Evolutionary conservation across 2,888 invertebrate genomes (phyloP).

Genomic region (Meloe dianella): DNA sequence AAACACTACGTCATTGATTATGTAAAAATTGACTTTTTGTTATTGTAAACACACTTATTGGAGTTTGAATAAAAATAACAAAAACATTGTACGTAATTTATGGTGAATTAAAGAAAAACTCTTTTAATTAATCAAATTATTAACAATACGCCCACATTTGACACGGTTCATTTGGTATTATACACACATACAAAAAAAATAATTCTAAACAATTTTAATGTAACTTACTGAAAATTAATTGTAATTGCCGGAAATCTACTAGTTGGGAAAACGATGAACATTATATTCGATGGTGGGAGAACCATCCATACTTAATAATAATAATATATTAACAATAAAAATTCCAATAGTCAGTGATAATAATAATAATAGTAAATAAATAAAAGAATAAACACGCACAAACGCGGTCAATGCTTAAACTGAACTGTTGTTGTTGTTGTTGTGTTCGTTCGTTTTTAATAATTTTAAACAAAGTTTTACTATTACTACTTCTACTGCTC

Average conservation of each 20-base stretch:
- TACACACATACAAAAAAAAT: not conserved
- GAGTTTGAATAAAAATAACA: too few relatives aligned
- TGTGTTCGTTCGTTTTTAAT: slow-evolving; percentile 35
- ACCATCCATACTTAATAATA: not conserved
- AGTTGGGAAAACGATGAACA: too few relatives aligned
- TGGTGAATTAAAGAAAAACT: too few relatives aligned
- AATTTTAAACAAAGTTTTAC: slow-evolving; percentile 36
- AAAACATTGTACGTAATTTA: too few relatives aligned
- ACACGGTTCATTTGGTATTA: slow-evolving; percentile 18
- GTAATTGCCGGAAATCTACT: too few relatives aligned
- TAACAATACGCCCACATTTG: slow-evolving; percentile 23
- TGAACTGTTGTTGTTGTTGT: slow-evolving; percentile 32
- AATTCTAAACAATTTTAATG: not conserved
- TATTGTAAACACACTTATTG: too few relatives aligned
- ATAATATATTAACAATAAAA: not conserved
- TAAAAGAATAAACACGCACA: slow-evolving; percentile 16
- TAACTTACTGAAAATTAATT: not conserved
- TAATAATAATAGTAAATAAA: not conserved
- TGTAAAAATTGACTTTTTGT: not conserved
- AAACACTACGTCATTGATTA: not conserved
- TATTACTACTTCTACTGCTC: slow-evolving; percentile 18
- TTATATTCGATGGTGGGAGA: too few relatives aligned
- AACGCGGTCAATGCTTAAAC: slow-evolving; percentile 45
- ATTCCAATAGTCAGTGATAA: not conserved
- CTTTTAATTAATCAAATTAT: slow-evolving; percentile 25